Base-by-base conservation (phyloP, 2,113 vertebrate genomes). In the Scartelaos histophorus region DNA sequence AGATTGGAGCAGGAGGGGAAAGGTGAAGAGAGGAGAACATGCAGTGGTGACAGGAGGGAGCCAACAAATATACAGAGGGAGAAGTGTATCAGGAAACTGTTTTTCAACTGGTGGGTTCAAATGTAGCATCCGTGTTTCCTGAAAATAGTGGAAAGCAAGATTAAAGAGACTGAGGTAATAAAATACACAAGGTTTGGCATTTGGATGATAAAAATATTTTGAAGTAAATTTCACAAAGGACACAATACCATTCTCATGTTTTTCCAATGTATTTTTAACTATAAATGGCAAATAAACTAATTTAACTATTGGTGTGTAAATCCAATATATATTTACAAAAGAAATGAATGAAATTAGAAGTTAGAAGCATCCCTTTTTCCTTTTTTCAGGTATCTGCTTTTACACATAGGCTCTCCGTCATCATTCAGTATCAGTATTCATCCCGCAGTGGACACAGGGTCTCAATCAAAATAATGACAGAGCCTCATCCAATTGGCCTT, bases 401-500 rank as follows among this genome's bases (percentile, higher is more conserved):
- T 35, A 13, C 53, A 24, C 29, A 56, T 75, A 57, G 78, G 38
- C 38, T 71, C 67, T 78, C 66, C 58, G 66, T 43, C 68, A 22
- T 80, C 62, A 25, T 29, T 29, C 29, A 29, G 29, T 62, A 73
- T 91, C 76, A 75, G 75, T 61, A 79, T 83, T 84, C 77, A 69
- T 47, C 22, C 66, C 53, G 69, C 22, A 65, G 69, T 62, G 56
- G 68, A 58, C 79, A 71, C 68, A 83, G 60, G 53, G 65, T 72
- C 75, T 79, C 84, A 90, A 93, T 91, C 88, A 89, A 82, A 89
- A 86, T 88, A 90, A 92, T 90, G 90, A 86, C 70, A 53, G 49
- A 79, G 69, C 74, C 72, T 84, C 22, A 15, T 58, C 64, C 71
- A 13, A 83, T 85, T 79, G 76, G 69, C 22, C 47, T 84, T 86